Evolutionary conservation across 1,140 invertebrate genomes (phyloP), one percentile per base, ranked within the genome.

Genomic region (Drosophila arizonae): DNA sequence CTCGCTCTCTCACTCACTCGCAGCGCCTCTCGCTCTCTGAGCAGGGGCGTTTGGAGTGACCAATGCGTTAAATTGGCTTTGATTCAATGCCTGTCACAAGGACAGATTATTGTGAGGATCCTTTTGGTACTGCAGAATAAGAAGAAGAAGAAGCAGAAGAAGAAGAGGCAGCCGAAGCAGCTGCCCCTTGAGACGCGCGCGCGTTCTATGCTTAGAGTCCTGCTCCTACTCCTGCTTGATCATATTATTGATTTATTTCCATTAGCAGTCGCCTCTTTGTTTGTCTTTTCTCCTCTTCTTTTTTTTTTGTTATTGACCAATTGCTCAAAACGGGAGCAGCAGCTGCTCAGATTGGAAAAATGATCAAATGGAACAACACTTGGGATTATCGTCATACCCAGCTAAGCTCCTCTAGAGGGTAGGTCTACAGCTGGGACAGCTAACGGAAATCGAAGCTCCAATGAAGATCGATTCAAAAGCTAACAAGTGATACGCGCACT

Each of bases 31-130:
- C 11, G 0, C 6, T 17, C 41, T 52, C 43, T 17, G 4, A 17
- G 63, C 71, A 51, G 65, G 52, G 64, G 74, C 71, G 70, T 64
- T 39, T 68, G 58, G 70, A 81, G 65, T 86, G 81, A 78, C 81
- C 81, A 86, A 85, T 77, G 77, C 81, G 78, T 85, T 68, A 85
- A 85, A 85, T 85, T 85, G 77, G 68, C 81, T 77, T 71, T 75
- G 78, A 82, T 72, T 81, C 77, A 58, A 58, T 72, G 70, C 28
- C 69, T 58, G 72, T 52, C 43, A 69, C 36, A 39, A 45, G 51
- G 76, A 81, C 71, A 77, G 79, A 81, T 82, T 82, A 71, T 78
- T 71, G 71, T 30, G 11, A 71, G 58, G 75, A 75, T 75, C 58
- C 67, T 62, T 60, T 1, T 36, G 50, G 28, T 24, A 10, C 55